Conservation (phyloP, 1,140 invertebrate genomes). For the Protaetia brevitarsis region DNA sequence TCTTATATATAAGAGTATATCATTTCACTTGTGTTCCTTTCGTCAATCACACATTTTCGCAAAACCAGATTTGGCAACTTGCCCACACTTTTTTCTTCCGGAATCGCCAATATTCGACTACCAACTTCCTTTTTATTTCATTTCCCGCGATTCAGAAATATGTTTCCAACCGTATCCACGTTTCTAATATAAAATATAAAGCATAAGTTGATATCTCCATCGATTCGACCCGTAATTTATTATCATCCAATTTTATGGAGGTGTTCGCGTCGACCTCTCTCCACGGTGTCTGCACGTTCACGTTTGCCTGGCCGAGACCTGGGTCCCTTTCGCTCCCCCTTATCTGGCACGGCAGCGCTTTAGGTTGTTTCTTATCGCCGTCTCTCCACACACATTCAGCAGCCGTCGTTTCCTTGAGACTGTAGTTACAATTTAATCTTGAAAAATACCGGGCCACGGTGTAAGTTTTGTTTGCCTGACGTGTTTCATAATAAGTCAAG, state of each 20-base stretch:
- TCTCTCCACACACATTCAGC: background rate
- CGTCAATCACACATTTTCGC: no score
- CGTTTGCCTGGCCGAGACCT: no score
- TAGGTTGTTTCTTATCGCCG: background rate
- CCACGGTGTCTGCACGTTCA: no score
- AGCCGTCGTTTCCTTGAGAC: background rate
- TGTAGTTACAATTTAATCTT: slow-evolving; percentile 11
- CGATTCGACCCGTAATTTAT: slow-evolving; percentile 3
- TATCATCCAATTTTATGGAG: slow-evolving; percentile 16
- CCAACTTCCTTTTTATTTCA: background rate
- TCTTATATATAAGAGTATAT: no score
- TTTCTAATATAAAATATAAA: slow-evolving; percentile 16
- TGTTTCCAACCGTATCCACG: background rate
- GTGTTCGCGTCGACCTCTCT: background rate
- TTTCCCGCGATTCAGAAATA: background rate
- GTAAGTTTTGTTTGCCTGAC: slow-evolving; percentile 12
- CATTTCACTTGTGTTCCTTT: no score
- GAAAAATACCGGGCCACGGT: background rate
- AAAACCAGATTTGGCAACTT: background rate
- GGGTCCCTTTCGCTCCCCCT: background rate
- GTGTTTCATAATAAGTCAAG: slow-evolving; percentile 14
- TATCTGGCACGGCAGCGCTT: background rate
- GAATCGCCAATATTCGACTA: background rate
- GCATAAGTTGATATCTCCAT: slow-evolving; percentile 7
- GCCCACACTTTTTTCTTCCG: background rate